A percentile compares a stretch with the other conserved stretches of the same genome.
These are phyloP conservation scores for Escarpia spicata DNA, from an alignment of 2,888 invertebrate species.

Conservation along the genomic window DNA sequence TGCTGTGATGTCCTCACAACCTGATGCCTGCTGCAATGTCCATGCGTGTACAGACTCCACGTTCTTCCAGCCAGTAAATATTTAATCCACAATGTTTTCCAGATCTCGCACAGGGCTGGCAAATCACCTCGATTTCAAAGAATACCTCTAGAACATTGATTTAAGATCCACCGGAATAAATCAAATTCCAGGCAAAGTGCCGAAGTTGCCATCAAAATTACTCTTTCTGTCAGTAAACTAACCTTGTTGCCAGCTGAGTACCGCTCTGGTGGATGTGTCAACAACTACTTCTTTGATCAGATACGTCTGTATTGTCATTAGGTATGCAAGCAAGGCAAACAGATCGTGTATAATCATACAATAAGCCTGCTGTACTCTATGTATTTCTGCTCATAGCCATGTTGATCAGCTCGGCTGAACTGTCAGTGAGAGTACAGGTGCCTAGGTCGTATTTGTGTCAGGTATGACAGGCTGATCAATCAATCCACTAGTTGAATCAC, in stretches of 20 bases:
- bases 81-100: not conserved
- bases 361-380: not conserved
- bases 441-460: not conserved
- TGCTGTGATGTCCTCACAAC: conserved; percentile 23
- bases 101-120: not conserved
- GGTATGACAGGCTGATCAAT: not conserved
- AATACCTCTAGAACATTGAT: not conserved
- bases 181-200: not conserved
- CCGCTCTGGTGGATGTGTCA: not conserved
- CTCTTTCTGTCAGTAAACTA: not conserved
- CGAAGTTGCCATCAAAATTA: not conserved
- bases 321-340: not conserved
- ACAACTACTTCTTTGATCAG: not conserved
- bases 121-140: not conserved
- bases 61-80: not conserved
- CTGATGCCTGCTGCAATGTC: not conserved
- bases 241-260: not conserved
- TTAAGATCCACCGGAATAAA: not conserved
- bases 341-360: not conserved
- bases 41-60: not conserved
- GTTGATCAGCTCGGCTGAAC: not conserved
- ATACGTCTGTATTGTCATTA: not conserved
- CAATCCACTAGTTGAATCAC: not conserved
- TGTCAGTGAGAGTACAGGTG: not conserved
- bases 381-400: not conserved